phyloP scores from a whole-genome alignment of 2,113 vertebrate genomes.

The Hemicordylus capensis region DNA sequence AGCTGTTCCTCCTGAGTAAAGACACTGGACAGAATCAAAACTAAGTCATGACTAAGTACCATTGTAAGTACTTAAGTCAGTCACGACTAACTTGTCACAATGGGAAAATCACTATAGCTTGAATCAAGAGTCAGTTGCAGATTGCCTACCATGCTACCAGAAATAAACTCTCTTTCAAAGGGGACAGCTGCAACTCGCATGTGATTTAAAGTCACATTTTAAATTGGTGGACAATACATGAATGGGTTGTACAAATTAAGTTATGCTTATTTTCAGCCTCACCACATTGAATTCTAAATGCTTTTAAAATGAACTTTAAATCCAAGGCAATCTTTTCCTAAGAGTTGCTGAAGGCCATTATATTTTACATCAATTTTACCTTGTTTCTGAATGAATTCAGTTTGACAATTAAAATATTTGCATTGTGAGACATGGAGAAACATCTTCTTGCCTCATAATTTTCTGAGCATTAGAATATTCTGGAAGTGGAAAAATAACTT shows the following conservation, averaged over 20 bases:
- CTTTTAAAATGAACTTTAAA: constrained; percentile 39
- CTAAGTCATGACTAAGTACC: neutral
- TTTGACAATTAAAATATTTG: neutral
- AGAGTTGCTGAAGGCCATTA: neutral
- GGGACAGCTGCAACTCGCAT: neutral
- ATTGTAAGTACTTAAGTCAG: neutral
- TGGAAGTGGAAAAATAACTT: neutral
- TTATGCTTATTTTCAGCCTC: neutral
- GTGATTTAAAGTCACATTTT: neutral
- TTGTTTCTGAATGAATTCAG: neutral
- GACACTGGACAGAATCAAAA: neutral
- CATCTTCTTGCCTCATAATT: neutral
- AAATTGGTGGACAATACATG: neutral
- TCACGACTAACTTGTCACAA: neutral
- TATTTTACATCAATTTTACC: neutral
- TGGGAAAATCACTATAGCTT: neutral
- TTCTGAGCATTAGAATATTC: neutral
- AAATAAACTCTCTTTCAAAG: neutral
- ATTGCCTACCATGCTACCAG: neutral
- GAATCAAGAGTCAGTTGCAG: neutral
- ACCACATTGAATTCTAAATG: neutral
- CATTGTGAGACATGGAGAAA: neutral
- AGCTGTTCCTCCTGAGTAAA: neutral
- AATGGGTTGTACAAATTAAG: neutral
- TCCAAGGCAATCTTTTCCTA: neutral